These are phyloP conservation scores for Ectropis crepuscularia DNA, from an alignment of 2,888 invertebrate species.

Conservation along the genomic window DNA sequence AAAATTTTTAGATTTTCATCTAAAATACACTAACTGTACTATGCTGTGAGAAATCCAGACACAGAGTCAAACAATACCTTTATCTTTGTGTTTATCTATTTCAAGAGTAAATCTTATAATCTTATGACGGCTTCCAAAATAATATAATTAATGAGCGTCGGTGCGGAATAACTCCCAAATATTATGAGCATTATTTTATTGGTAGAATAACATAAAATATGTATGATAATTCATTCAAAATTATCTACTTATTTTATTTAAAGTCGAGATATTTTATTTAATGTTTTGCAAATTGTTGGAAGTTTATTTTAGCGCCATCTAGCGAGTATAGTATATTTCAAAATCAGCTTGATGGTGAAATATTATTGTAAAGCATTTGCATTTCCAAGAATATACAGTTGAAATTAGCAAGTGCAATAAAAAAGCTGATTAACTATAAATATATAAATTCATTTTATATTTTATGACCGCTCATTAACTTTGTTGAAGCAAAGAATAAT, in stretches of 20 bases:
- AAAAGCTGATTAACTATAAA: conserved; percentile 12
- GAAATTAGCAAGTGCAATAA: conserved; percentile 38
- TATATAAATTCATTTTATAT: too few species aligned
- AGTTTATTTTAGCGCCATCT: conserved; percentile 21
- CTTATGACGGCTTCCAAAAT: too few species aligned
- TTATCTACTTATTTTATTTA: conserved; percentile 44
- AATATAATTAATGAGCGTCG: background rate
- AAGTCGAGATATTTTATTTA: background rate
- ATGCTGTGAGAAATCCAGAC: too few species aligned
- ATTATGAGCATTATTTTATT: conserved; percentile 6
- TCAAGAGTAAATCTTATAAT: too few species aligned
- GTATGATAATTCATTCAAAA: conserved; percentile 50
- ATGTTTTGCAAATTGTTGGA: background rate
- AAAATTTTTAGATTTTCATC: background rate
- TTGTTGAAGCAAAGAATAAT: too few species aligned
- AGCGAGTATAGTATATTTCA: conserved; percentile 6
- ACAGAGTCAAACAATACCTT: too few species aligned
- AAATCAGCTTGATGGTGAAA: conserved; percentile 8
- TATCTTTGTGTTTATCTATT: too few species aligned
- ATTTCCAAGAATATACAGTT: conserved; percentile 52
- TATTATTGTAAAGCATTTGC: conserved; percentile 43
- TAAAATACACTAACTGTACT: too few species aligned
- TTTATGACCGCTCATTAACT: too few species aligned
- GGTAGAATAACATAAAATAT: conserved; percentile 35
- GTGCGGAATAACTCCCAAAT: conserved; percentile 2